A percentile compares a stretch with the other conserved stretches of the same genome.
phyloP scores from a whole-genome alignment of 1,140 invertebrate species.

The Drosophila fuyamai region DNA sequence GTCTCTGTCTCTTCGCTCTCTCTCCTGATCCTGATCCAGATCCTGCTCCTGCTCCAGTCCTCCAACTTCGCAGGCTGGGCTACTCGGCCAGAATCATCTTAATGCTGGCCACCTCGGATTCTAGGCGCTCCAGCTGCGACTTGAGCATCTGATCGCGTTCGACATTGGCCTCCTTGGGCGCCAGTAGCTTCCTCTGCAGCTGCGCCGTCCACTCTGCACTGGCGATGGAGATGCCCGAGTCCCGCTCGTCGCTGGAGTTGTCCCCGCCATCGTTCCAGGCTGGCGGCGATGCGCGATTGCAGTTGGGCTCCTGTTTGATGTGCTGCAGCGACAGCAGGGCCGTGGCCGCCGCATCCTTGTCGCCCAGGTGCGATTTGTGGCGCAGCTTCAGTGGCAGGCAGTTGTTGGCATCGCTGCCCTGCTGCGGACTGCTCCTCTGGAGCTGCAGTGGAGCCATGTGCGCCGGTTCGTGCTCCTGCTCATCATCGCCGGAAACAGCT shows the following conservation, averaged over 20 bases:
- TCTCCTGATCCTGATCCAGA: conserved; percentile 24
- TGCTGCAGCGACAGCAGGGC: conserved; percentile 91
- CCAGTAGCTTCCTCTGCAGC: conserved; percentile 71
- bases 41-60: not conserved
- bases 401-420: conserved; percentile 85
- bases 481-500: conserved; percentile 87
- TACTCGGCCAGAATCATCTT: conserved; percentile 87
- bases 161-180: conserved; percentile 47
- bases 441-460: conserved; percentile 41
- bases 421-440: conserved; percentile 32
- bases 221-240: conserved; percentile 94
- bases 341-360: conserved; percentile 93
- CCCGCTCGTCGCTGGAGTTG: conserved; percentile 93
- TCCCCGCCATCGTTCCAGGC: conserved; percentile 92
- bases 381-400: conserved; percentile 94
- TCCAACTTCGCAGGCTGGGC: not conserved
- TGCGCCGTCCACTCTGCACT: conserved; percentile 87
- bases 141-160: conserved; percentile 88
- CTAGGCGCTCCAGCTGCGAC: conserved; percentile 93
- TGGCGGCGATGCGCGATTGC: conserved; percentile 88
- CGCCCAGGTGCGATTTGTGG: conserved; percentile 95
- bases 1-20: conserved; percentile 75
- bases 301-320: conserved; percentile 92
- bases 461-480: conserved; percentile 68
- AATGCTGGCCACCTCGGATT: conserved; percentile 95